Percentiles rank a stretch among this genome's conserved stretches.
Conservation (phyloP, 2,113 vertebrate genomes). For the Thinocorus orbignyianus region DNA sequence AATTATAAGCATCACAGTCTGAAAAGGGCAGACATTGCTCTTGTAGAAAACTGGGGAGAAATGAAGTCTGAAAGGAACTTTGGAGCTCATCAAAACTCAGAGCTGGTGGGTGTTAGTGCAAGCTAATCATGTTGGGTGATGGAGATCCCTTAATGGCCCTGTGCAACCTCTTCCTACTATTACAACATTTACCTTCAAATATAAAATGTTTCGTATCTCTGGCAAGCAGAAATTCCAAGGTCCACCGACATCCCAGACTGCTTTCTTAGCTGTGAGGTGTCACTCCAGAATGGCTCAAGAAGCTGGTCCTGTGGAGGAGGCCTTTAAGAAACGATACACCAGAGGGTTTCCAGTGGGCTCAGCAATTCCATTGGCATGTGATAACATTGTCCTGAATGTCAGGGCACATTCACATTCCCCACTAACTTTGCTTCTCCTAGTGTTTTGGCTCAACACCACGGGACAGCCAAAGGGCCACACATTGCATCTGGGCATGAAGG, state of each 20-base stretch:
- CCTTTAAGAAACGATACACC: accelerated
- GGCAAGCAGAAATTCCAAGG: background rate
- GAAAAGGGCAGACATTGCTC: background rate
- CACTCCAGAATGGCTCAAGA: background rate
- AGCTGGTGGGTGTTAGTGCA: accelerated
- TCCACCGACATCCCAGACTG: accelerated
- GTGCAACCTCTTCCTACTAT: accelerated
- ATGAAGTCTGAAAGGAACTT: background rate
- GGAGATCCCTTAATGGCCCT: background rate
- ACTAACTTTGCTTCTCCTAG: background rate
- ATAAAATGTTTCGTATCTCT: accelerated
- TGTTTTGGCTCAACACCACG: background rate
- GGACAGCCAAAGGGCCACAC: accelerated
- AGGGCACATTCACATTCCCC: accelerated
- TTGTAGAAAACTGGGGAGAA: background rate
- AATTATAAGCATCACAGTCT: background rate
- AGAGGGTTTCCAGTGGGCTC: background rate
- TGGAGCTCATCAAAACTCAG: background rate
- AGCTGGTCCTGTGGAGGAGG: background rate
- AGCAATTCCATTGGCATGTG: accelerated
- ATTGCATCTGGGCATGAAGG: background rate
- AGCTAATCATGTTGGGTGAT: background rate
- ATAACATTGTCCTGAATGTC: background rate
- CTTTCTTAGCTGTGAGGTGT: accelerated
- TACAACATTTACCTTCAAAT: background rate